These are phyloP conservation scores for Mycalesis mineus DNA, from an alignment of 2,888 invertebrate genomes.

Conservation along the genomic window DNA sequence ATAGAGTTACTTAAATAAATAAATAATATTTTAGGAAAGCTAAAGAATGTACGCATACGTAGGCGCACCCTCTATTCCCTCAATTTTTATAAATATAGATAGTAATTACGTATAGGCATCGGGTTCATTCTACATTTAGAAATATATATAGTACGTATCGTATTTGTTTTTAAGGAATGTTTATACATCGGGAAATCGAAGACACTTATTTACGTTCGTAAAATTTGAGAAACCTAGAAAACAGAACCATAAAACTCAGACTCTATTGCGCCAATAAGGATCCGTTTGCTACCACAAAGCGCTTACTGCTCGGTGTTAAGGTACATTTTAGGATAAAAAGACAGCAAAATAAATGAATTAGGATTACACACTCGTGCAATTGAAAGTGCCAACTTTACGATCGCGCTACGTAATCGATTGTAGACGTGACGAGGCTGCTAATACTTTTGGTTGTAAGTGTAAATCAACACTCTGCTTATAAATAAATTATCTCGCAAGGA, in stretches of 20 bases:
- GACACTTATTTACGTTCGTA: constrained; percentile 12
- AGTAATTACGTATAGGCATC: no score
- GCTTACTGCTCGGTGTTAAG: background rate
- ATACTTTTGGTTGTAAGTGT: background rate
- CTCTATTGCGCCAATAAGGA: background rate
- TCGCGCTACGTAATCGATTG: constrained; percentile 48
- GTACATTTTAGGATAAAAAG: background rate
- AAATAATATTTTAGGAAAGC: no score
- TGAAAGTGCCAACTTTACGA: constrained; percentile 53
- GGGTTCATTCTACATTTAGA: no score
- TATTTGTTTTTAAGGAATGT: background rate
- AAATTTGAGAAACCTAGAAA: constrained; percentile 11
- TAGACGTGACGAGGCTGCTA: constrained; percentile 40
- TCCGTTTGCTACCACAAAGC: background rate
- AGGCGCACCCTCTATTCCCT: no score
- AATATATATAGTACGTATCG: background rate
- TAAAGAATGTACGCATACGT: no score
- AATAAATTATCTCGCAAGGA: background rate
- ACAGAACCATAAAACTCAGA: constrained; percentile 14
- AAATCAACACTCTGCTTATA: background rate
- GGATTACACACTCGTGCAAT: constrained; percentile 41
- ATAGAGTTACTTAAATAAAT: no score
- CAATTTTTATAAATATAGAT: no score
- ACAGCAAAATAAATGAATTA: background rate
- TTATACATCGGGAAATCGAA: background rate